Percentiles rank a stretch among this genome's conserved stretches.
phyloP scores from a whole-genome alignment of 2,797 vertebrate species.

The Diceros bicornis region DNA sequence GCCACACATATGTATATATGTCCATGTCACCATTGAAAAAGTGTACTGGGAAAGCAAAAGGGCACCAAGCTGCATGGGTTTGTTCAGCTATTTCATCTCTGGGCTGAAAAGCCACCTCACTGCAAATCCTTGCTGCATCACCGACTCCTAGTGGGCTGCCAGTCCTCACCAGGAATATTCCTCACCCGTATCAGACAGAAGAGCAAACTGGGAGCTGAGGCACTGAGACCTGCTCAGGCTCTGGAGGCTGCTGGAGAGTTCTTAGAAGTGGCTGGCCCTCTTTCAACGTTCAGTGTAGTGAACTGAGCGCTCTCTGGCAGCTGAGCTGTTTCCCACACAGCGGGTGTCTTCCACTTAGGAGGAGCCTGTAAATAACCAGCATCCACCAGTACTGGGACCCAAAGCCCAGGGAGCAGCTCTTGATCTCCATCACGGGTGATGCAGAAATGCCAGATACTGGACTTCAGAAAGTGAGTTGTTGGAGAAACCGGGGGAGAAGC shows the following conservation, averaged over 20 bases:
- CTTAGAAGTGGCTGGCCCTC: neutral
- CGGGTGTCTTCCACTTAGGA: neutral
- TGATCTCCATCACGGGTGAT: too few relatives aligned
- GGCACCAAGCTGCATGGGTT: neutral
- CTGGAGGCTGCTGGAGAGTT: neutral
- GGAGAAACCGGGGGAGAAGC: neutral
- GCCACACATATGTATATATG: neutral
- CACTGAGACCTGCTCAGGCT: neutral
- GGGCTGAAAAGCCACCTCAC: neutral
- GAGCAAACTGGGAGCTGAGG: neutral
- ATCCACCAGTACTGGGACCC: neutral
- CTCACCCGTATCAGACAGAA: neutral
- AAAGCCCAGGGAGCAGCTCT: neutral
- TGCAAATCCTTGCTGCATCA: neutral
- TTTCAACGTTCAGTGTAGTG: accelerated
- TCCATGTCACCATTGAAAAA: accelerated
- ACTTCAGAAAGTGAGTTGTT: neutral
- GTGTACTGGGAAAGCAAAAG: neutral
- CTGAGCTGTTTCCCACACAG: neutral
- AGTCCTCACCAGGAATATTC: neutral
- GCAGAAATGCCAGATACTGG: neutral
- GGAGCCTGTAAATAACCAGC: neutral
- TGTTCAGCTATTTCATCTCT: neutral
- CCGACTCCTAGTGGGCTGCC: neutral
- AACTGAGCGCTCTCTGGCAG: neutral